phyloP scores from a whole-genome alignment of 2,888 invertebrate genomes.

The Drosophila pseudotalamancana region DNA sequence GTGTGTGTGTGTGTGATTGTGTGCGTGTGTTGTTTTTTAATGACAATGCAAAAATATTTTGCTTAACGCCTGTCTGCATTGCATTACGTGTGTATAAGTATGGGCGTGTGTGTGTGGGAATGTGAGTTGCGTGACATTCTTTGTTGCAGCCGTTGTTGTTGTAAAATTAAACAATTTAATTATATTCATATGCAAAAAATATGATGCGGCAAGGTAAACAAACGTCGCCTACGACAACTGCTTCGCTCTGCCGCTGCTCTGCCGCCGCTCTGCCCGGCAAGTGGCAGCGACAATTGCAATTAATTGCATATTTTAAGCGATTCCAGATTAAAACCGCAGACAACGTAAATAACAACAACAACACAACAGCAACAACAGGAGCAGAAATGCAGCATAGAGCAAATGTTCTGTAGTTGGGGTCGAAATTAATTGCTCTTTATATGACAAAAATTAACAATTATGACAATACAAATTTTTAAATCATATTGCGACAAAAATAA shows the following conservation, averaged over 20 bases:
- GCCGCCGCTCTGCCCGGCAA: slow-evolving; percentile 11
- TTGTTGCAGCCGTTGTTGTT: slow-evolving; percentile 17
- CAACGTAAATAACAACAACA: slow-evolving; percentile 51
- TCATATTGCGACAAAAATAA: slow-evolving; percentile 59
- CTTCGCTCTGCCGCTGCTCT: not conserved
- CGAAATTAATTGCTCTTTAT: slow-evolving; percentile 56
- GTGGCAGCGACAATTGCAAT: slow-evolving; percentile 67
- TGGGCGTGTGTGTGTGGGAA: no score
- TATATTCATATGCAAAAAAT: slow-evolving; percentile 59
- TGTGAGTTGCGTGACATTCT: slow-evolving; percentile 10
- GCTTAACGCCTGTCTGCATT: slow-evolving; percentile 48
- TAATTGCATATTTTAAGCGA: slow-evolving; percentile 69
- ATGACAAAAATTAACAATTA: slow-evolving; percentile 60
- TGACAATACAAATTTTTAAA: slow-evolving; percentile 60
- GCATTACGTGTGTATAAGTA: not conserved
- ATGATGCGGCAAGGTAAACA: slow-evolving; percentile 56
- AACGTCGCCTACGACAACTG: slow-evolving; percentile 43
- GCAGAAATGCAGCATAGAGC: slow-evolving; percentile 7
- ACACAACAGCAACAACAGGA: not conserved
- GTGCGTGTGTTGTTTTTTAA: slow-evolving; percentile 21
- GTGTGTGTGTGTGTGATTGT: not conserved
- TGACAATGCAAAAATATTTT: slow-evolving; percentile 45
- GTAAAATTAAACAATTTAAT: slow-evolving; percentile 62
- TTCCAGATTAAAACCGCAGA: slow-evolving; percentile 59
- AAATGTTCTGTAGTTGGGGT: not conserved